phyloP scores from a whole-genome alignment of 1,140 invertebrate genomes.

The Spodoptera frugiperda region DNA sequence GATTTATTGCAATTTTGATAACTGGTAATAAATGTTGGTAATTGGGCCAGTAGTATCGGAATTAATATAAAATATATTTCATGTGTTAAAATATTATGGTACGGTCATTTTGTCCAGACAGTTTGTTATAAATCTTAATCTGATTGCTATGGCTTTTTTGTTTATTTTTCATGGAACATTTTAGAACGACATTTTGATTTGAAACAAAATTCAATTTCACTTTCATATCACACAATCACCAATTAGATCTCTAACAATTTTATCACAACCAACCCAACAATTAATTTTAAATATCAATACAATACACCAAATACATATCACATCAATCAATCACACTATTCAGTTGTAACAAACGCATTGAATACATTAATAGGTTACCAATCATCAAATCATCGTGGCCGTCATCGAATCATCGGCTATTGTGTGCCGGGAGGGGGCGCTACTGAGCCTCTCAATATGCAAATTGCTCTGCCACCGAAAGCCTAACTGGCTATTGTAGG shows the following conservation, averaged over 20 bases:
- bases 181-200: too few species aligned
- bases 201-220: too few species aligned
- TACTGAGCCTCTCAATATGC: slow-evolving; percentile 51
- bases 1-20: not conserved
- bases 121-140: too few species aligned
- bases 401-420: slow-evolving; percentile 48
- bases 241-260: not conserved
- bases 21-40: too few species aligned
- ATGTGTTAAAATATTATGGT: too few species aligned
- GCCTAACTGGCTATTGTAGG: slow-evolving; percentile 52
- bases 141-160: too few species aligned
- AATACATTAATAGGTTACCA: slow-evolving; percentile 43
- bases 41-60: too few species aligned
- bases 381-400: slow-evolving; percentile 45
- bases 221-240: not conserved
- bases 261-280: not conserved
- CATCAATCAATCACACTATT: slow-evolving; percentile 50
- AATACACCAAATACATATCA: slow-evolving; percentile 27
- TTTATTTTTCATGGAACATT: too few species aligned
- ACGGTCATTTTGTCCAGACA: too few species aligned
- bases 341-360: slow-evolving; percentile 46
- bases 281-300: not conserved
- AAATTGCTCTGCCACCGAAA: slow-evolving; percentile 52
- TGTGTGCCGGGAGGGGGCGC: slow-evolving; percentile 33
- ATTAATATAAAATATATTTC: too few species aligned